Percentiles rank a stretch among this genome's conserved stretches.
These are phyloP conservation scores for Fregata magnificens DNA, from an alignment of 2,113 vertebrate species.

Conservation along the genomic window DNA sequence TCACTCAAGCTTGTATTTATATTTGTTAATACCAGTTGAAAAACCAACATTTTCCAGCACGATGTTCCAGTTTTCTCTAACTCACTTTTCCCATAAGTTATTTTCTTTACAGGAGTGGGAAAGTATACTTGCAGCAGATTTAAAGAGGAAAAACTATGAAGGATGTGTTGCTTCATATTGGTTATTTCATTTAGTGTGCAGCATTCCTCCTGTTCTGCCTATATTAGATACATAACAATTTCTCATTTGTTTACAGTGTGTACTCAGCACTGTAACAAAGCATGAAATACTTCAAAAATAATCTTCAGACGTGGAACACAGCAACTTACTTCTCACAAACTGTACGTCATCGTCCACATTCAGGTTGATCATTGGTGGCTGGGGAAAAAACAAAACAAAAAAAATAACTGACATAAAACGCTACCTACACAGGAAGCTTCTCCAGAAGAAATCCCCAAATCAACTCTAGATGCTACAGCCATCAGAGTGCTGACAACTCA, in stretches of 20 bases:
- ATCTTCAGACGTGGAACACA: not conserved
- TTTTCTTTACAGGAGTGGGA: not conserved
- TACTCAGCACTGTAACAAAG: not conserved
- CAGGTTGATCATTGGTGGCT: slow-evolving; percentile 58
- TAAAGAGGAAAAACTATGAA: not conserved
- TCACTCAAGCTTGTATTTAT: not conserved
- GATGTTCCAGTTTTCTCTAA: not conserved
- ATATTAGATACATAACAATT: not conserved
- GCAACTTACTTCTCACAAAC: slow-evolving; percentile 73
- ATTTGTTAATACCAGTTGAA: not conserved
- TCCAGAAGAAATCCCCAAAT: not conserved
- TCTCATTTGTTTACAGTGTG: not conserved
- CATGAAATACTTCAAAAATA: not conserved
- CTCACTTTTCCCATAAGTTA: not conserved
- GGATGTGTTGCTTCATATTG: not conserved
- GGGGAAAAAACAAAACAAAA: not conserved
- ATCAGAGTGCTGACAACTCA: not conserved
- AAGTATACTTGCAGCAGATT: not conserved
- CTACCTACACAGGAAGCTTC: not conserved
- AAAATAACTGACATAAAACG: not conserved
- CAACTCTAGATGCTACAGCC: not conserved
- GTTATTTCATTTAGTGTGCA: not conserved
- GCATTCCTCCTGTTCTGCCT: not conserved
- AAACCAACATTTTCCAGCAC: not conserved
- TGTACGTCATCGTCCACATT: slow-evolving; percentile 30